Conservation (phyloP, 2,888 invertebrate genomes). For the Dryobota labecula region DNA sequence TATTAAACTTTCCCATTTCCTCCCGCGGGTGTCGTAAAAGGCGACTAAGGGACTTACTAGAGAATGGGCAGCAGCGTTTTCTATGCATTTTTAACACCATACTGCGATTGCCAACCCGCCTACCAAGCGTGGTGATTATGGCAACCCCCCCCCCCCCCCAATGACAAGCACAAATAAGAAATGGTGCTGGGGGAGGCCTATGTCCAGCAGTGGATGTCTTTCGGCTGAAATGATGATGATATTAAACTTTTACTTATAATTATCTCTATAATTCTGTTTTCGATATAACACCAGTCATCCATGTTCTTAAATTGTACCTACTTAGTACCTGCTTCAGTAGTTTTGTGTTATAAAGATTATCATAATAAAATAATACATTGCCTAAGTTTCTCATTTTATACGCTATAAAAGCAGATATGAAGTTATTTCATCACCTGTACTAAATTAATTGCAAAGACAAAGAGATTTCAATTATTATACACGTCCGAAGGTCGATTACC, state of each 20-base stretch:
- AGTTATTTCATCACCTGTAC: slow-evolving; percentile 22
- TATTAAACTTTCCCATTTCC: too few species aligned
- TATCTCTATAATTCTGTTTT: slow-evolving; percentile 14
- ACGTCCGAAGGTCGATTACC: slow-evolving; percentile 31
- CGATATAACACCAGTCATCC: not conserved
- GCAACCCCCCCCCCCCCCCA: too few species aligned
- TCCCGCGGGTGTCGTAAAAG: too few species aligned
- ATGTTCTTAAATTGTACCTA: slow-evolving; percentile 2
- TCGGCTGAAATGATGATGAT: too few species aligned
- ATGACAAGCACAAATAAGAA: too few species aligned
- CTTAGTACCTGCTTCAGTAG: not conserved
- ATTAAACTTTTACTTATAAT: not conserved
- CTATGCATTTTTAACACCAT: too few species aligned
- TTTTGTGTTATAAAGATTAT: slow-evolving; percentile 3
- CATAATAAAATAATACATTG: not conserved
- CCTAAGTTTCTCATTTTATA: slow-evolving; percentile 7
- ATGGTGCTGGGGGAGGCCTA: too few species aligned
- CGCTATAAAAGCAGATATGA: slow-evolving; percentile 7
- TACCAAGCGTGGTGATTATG: too few species aligned
- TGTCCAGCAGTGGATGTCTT: too few species aligned
- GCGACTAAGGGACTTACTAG: too few species aligned
- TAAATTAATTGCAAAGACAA: slow-evolving; percentile 30
- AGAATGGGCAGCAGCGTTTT: too few species aligned
- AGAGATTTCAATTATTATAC: slow-evolving; percentile 26
- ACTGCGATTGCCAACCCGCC: too few species aligned